Conservation (phyloP, 2,888 invertebrate species). For the Pocota personata region DNA sequence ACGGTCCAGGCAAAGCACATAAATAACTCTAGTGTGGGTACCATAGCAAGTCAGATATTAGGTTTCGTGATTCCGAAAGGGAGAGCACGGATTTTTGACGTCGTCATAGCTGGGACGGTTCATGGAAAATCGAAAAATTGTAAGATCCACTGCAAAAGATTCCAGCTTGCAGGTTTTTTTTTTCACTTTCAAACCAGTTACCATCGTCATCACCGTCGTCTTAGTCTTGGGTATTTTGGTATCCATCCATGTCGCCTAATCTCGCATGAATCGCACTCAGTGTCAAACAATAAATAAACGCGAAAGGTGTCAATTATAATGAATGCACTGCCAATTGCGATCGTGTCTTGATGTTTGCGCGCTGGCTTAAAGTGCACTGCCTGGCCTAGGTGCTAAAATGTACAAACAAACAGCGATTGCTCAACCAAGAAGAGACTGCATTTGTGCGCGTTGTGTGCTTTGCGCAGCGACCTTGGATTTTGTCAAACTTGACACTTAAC, state of each 20-base stretch:
- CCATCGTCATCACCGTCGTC: background rate
- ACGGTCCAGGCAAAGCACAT: constrained; percentile 22
- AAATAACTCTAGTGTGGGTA: constrained; percentile 57
- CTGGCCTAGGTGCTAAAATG: constrained; percentile 62
- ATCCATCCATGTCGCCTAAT: constrained; percentile 64
- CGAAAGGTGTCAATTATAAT: constrained; percentile 74
- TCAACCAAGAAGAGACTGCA: constrained; percentile 52
- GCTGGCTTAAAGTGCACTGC: constrained; percentile 34
- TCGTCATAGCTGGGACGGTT: constrained; percentile 9
- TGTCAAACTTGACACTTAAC: constrained; percentile 72
- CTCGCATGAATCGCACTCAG: constrained; percentile 70
- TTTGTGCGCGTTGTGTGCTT: constrained; percentile 37
- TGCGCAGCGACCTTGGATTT: constrained; percentile 72
- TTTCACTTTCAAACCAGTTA: background rate
- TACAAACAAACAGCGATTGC: constrained; percentile 63
- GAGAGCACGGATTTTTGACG: constrained; percentile 39
- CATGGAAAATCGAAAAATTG: constrained; percentile 7
- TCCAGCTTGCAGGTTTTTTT: background rate
- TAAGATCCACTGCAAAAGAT: constrained; percentile 17
- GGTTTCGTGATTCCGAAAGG: constrained; percentile 59
- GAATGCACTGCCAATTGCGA: constrained; percentile 74
- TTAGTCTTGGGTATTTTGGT: constrained; percentile 2
- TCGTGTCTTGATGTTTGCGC: constrained; percentile 59
- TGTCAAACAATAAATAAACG: constrained; percentile 74
- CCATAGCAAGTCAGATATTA: constrained; percentile 50